Evolutionary conservation across 2,888 invertebrate species (phyloP).

Genomic region (Hirtodrosophila alboralis): DNA sequence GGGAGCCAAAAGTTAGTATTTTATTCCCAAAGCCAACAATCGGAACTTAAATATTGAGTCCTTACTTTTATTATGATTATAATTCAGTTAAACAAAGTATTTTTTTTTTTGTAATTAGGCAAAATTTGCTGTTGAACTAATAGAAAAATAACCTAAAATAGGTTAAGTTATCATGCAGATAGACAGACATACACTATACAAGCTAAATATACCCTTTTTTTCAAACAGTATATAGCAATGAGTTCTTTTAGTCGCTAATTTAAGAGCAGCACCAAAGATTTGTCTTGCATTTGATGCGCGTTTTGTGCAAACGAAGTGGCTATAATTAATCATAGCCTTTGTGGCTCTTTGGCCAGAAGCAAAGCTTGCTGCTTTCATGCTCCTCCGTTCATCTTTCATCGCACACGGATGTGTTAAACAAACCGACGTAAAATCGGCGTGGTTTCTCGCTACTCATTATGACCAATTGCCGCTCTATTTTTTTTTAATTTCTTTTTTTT

Average conservation of each 20-base stretch:
- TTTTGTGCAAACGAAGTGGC: constrained; percentile 58
- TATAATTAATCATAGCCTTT: constrained; percentile 72
- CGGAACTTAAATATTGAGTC: no score
- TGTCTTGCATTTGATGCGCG: constrained; percentile 49
- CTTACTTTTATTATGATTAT: no score
- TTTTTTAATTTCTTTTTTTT: constrained; percentile 1
- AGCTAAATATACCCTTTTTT: no score
- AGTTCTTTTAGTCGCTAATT: constrained; percentile 60
- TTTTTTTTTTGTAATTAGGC: no score
- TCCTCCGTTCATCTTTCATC: background rate
- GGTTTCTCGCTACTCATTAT: constrained; percentile 56
- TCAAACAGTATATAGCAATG: no score
- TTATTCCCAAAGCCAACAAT: no score
- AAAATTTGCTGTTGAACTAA: no score
- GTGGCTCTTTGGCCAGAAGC: constrained; percentile 47
- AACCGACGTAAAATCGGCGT: constrained; percentile 32
- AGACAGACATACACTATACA: no score
- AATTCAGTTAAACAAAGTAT: no score
- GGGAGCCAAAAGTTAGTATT: no score
- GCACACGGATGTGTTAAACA: background rate
- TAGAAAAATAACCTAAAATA: no score
- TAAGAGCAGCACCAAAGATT: constrained; percentile 48
- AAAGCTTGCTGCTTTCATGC: constrained; percentile 3
- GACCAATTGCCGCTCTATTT: constrained; percentile 19
- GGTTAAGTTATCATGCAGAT: no score